Evolutionary conservation across 1,140 invertebrate species (phyloP).

Genomic region (Eueides isabella): DNA sequence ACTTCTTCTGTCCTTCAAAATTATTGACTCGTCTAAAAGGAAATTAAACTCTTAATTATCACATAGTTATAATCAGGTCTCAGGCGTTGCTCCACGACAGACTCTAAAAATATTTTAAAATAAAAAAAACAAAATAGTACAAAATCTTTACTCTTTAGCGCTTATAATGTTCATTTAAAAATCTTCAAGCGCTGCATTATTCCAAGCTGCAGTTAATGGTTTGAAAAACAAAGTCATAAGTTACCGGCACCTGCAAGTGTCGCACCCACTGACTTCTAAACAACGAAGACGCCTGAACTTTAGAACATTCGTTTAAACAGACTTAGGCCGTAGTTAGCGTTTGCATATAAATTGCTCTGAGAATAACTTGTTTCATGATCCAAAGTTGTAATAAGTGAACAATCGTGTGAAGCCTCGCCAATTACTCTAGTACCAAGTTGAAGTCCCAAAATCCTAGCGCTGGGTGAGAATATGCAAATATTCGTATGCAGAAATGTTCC

Average conservation of each 20-base stretch:
- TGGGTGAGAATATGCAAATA: constrained; percentile 10
- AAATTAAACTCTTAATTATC: too few relatives aligned
- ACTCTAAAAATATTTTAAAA: too few relatives aligned
- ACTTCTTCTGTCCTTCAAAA: too few relatives aligned
- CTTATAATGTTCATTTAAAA: background rate
- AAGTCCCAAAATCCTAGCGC: constrained; percentile 4
- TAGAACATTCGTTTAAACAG: constrained; percentile 26
- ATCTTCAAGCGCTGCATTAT: background rate
- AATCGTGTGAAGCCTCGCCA: constrained; percentile 3
- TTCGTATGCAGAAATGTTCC: background rate
- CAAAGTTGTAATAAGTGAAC: constrained; percentile 26
- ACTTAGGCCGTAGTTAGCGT: constrained; percentile 29
- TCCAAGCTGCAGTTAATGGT: background rate
- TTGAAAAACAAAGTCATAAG: constrained; percentile 9
- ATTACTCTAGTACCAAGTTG: background rate
- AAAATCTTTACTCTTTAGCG: too few relatives aligned
- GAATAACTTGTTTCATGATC: constrained; percentile 25
- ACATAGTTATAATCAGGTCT: too few relatives aligned
- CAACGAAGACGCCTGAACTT: constrained; percentile 23
- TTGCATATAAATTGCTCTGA: constrained; percentile 28
- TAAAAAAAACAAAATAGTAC: too few relatives aligned
- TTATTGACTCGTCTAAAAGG: too few relatives aligned
- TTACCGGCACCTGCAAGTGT: constrained; percentile 19
- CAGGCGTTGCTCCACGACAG: too few relatives aligned
- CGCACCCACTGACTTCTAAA: constrained; percentile 26